Evolutionary conservation across 2,113 vertebrate species (phyloP), one percentile per base, ranked within the genome.

Genomic region (Ageneiosus marmoratus): DNA sequence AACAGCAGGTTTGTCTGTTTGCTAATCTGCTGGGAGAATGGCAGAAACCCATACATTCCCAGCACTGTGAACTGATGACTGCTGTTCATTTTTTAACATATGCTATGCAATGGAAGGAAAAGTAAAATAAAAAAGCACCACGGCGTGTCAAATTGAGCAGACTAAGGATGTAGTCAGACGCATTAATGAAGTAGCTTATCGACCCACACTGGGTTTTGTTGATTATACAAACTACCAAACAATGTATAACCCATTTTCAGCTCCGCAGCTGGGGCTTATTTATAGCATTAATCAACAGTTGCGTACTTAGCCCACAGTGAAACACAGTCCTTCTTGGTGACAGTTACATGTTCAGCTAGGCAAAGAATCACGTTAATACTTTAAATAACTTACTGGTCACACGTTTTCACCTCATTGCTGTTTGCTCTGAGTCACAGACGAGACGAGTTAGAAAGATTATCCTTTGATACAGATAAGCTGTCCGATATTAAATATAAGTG

Each of bases 371-470:
- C 20, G 16, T 20, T 29, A 74, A 74, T 51, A 50, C 41, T 50
- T 73, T 73, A 53, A 53, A 76, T 22, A 7, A 53, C 73, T 76
- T 76, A 76, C 73, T 55, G 27, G 37, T 76, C 50, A 34, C 29
- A 55, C 13, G 10, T 32, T 55, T 53, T 75, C 29, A 51, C 27
- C 48, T 55, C 27, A 51, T 4, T 37, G 51, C 73, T 55, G 50
- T 29, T 51, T 74, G n/a, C 15, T 34, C 15, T 55, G 27, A 76
- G 10, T 74, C 48, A 74, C 24, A 44, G 48, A 5, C 5, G 50
- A 55, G 46, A n/a, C 18, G 48, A 69, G 46, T 20, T 8, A 22
- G 32, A 81, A 41, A 55, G 50, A 44, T 79, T 79, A 79, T 79
- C 77, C 80, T 58, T 81, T 63, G 67, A 34, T 72, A 12, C 34